A percentile compares a stretch with the other conserved stretches of the same genome.
These are phyloP conservation scores for Myopa testacea DNA, from an alignment of 2,888 invertebrate species.

Conservation along the genomic window DNA sequence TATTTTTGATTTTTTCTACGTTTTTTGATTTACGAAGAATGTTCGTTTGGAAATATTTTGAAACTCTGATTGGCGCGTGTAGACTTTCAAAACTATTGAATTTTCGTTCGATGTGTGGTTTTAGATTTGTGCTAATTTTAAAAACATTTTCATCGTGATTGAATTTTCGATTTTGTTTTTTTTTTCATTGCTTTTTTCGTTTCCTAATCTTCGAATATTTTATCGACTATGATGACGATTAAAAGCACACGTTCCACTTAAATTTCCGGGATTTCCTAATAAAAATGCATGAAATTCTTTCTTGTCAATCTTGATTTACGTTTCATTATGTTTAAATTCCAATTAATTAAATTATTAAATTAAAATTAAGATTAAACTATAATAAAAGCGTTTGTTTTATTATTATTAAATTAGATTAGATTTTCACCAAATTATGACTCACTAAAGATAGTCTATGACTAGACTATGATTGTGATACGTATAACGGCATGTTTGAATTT, in stretches of 20 bases:
- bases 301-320: background rate
- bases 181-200: background rate
- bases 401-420: too few species aligned
- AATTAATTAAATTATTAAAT: too few species aligned
- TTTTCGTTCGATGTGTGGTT: constrained; percentile 20
- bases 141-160: constrained; percentile 36
- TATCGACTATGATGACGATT: too few species aligned
- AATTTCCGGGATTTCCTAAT: too few species aligned
- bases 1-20: background rate
- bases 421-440: too few species aligned
- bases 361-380: background rate
- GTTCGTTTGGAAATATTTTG: too few species aligned
- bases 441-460: too few species aligned
- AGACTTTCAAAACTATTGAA: background rate
- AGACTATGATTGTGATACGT: too few species aligned
- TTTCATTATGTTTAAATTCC: too few species aligned
- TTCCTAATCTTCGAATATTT: background rate
- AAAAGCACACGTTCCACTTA: too few species aligned
- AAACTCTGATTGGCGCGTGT: too few species aligned
- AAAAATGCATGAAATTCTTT: background rate
- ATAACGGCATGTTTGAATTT: background rate
- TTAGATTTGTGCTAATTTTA: constrained; percentile 32
- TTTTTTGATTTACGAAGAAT: background rate
- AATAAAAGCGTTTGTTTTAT: background rate
- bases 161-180: background rate